These are phyloP conservation scores for Celastrina argiolus DNA, from an alignment of 2,888 invertebrate genomes.

Conservation along the genomic window DNA sequence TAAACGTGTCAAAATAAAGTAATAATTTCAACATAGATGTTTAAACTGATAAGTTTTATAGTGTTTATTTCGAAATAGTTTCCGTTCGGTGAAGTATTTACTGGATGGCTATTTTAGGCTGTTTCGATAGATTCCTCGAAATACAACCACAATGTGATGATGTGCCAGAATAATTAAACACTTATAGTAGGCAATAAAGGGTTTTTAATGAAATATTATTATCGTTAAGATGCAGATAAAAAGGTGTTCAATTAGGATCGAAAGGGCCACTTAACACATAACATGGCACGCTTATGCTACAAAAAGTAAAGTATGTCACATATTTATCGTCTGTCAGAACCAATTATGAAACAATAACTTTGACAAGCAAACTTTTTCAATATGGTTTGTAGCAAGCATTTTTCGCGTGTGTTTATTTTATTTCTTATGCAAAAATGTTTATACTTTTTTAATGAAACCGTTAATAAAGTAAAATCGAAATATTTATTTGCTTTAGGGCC, in stretches of 20 bases:
- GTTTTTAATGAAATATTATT: conserved; percentile 3
- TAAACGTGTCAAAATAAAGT: not conserved
- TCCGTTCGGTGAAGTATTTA: not conserved
- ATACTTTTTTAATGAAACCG: not conserved
- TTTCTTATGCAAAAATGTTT: not conserved
- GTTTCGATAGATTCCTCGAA: not conserved
- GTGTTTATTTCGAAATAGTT: not conserved
- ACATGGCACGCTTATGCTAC: not conserved
- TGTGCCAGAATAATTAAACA: not conserved
- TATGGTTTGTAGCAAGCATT: not conserved
- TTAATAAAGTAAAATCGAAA: no score
- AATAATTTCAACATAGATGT: not conserved
- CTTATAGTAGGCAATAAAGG: not conserved
- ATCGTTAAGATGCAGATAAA: conserved; percentile 8
- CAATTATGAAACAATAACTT: conserved; percentile 9
- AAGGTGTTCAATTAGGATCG: conserved; percentile 1
- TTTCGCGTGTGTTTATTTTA: not conserved
- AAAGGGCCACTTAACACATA: not conserved
- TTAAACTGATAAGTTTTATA: not conserved
- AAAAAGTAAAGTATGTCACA: not conserved
- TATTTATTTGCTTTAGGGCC: no score
- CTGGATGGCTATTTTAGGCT: not conserved
- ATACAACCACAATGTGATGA: not conserved
- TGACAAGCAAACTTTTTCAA: conserved; percentile 1
- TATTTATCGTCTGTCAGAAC: conserved; percentile 8